phyloP scores from a whole-genome alignment of 2,797 vertebrate genomes.

The Pseudochaenichthys georgianus region DNA sequence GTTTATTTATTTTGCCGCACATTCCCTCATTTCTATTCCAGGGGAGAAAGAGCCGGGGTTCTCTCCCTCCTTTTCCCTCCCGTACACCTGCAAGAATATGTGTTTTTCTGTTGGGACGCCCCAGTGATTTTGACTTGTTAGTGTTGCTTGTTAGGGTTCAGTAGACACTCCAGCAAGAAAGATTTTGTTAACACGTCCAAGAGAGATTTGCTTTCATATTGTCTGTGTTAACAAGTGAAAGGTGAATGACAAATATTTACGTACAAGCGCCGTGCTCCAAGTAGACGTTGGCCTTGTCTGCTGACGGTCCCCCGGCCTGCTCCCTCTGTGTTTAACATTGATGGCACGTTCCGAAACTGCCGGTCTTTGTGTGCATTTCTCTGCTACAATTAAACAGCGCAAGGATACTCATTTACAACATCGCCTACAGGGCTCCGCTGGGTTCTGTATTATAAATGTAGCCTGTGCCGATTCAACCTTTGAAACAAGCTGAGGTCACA shows the following conservation, averaged over 20 bases:
- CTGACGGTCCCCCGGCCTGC: slow-evolving; percentile 24
- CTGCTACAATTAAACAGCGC: slow-evolving; percentile 11
- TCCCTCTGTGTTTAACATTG: slow-evolving; percentile 26
- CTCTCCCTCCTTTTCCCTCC: slow-evolving; percentile 47
- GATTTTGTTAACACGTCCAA: slow-evolving; percentile 59
- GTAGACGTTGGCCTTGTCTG: slow-evolving; percentile 23
- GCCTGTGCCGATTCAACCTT: slow-evolving; percentile 19
- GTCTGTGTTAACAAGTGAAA: slow-evolving; percentile 68
- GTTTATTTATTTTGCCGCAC: slow-evolving; percentile 84
- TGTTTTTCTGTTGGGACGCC: slow-evolving; percentile 64
- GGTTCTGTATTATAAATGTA: slow-evolving; percentile 39
- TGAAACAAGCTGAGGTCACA: slow-evolving; percentile 26
- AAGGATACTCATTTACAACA: slow-evolving; percentile 39
- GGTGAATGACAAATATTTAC: slow-evolving; percentile 51
- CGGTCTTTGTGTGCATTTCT: slow-evolving; percentile 33
- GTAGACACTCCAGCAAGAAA: slow-evolving; percentile 56
- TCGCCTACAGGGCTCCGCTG: slow-evolving; percentile 2
- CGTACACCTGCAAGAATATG: slow-evolving; percentile 69
- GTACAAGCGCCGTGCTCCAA: slow-evolving; percentile 2
- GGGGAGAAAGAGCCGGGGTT: slow-evolving; percentile 54
- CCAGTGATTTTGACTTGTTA: slow-evolving; percentile 73
- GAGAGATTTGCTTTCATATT: slow-evolving; percentile 62
- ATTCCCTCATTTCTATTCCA: slow-evolving; percentile 79
- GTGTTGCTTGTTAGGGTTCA: slow-evolving; percentile 67
- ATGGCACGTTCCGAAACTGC: slow-evolving; percentile 15